phyloP scores from a whole-genome alignment of 2,797 vertebrate genomes.

The Rhincodon typus region DNA sequence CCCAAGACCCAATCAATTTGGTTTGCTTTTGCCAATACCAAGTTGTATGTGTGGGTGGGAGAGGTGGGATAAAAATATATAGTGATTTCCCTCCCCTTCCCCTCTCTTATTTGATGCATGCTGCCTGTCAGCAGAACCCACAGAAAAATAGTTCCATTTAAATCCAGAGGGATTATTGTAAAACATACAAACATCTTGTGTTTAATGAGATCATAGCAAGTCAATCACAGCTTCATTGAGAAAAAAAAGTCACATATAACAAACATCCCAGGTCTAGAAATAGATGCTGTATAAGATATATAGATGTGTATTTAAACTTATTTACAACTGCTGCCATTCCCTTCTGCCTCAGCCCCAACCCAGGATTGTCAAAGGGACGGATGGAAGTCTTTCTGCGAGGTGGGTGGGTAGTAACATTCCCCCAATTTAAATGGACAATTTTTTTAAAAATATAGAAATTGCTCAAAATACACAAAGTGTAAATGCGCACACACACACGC shows the following conservation, averaged over 20 bases:
- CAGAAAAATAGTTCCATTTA: not conserved
- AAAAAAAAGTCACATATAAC: not conserved
- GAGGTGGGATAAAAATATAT: not conserved
- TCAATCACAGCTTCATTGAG: not conserved
- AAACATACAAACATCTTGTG: not conserved
- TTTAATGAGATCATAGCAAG: not conserved
- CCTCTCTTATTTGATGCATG: not conserved
- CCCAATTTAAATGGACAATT: not conserved
- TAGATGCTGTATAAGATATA: not conserved
- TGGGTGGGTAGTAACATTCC: no score
- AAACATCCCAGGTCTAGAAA: conserved; percentile 2
- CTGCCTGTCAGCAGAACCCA: not conserved
- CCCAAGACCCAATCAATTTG: not conserved
- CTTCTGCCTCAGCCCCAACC: not conserved
- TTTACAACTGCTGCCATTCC: not conserved
- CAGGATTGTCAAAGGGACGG: not conserved
- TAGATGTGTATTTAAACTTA: conserved; percentile 22
- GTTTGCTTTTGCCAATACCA: not conserved
- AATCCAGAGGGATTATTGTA: not conserved
- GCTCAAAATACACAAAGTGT: not conserved
- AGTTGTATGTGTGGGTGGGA: no score
- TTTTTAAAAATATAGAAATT: not conserved
- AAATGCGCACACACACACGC: not conserved
- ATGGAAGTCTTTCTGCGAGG: not conserved
- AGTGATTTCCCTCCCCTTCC: not conserved